Percentiles rank a stretch among this genome's conserved stretches.
Conservation (phyloP, 1,140 invertebrate species). For the Drosophila sucinea region DNA sequence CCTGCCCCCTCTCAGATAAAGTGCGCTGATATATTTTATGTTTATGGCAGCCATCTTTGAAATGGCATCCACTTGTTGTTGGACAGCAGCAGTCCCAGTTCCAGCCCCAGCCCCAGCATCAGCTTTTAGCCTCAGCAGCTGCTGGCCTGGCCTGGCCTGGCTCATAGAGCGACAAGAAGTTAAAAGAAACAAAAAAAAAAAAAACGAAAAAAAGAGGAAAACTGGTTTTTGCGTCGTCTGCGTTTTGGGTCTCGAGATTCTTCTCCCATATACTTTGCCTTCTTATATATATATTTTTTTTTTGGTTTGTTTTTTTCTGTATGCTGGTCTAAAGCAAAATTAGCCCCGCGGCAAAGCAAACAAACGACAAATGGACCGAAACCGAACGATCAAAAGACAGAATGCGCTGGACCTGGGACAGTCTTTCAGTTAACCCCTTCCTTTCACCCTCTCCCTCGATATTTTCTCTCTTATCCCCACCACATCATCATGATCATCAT, state of each 20-base stretch:
- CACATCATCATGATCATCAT: conserved; percentile 1
- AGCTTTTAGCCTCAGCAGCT: conserved; percentile 34
- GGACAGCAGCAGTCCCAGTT: conserved; percentile 36
- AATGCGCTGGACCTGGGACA: conserved; percentile 52
- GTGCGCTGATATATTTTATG: conserved; percentile 53
- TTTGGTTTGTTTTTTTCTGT: conserved; percentile 18
- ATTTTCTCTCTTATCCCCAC: background rate
- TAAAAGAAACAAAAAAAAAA: conserved; percentile 11
- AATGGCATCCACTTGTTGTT: conserved; percentile 78
- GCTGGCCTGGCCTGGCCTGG: conserved; percentile 44
- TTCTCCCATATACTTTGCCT: conserved; percentile 38
- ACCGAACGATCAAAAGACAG: conserved; percentile 79
- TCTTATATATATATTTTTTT: conserved; percentile 1
- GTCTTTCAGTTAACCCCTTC: conserved; percentile 21
- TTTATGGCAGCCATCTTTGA: conserved; percentile 81
- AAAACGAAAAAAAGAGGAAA: conserved; percentile 19
- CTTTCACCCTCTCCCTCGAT: conserved; percentile 29
- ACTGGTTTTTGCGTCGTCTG: conserved; percentile 46
- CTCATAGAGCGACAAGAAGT: conserved; percentile 20
- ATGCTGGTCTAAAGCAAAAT: conserved; percentile 53
- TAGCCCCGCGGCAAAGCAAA: conserved; percentile 79
- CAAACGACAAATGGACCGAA: conserved; percentile 81
- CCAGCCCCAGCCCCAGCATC: conserved; percentile 22
- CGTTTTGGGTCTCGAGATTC: conserved; percentile 43
- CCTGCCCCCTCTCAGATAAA: conserved; percentile 35